Base-by-base conservation (phyloP, 2,113 vertebrate species). In the Australoheros scitulus region DNA sequence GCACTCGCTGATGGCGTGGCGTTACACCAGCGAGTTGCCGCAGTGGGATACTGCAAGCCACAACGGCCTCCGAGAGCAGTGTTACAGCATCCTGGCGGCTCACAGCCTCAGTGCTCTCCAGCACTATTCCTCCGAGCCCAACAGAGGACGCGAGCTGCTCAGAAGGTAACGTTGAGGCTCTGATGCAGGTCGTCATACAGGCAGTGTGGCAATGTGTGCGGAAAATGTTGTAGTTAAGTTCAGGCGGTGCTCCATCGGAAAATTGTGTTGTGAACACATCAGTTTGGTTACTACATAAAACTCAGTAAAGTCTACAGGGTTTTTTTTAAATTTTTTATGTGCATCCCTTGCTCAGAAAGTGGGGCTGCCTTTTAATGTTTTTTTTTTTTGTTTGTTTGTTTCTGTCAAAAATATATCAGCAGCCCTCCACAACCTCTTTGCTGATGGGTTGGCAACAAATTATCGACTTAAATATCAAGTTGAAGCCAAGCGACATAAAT, bases 11-110 rank as follows among this genome's bases (percentile, higher is more conserved):
- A 82, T 91, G 88, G 94, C 92, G 1, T 95, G 95, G 92, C 89
- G 93, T 11, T 95, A 81, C 84, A 91, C 92, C 85, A 89, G 93
- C 5, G 92, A 95, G 55, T 41, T 96, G 70, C 95, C 94, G 0
- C 94, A 90, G 63, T 96, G 95, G 95, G 95, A 96, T 17, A 95
- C 93, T 0, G 83, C 26, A 1, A 89, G 50, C 77, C 95, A 96
- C 47, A 96, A 96, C 11, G 47, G 65, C 1, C 61, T 93, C 17
- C 60, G 76, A 20, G 93, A 94, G 24, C 94, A 95, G 86, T 95
- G 95, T 85, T 95, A 91, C 89, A 22, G 63, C 55, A 63, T 91
- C 3, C 77, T 96, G 82, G 93, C 91, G 1, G 77, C 87, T 2
- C 91, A 94, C 61, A 83, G 93, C 82, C 78, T 89, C 34, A 26